Evolutionary conservation across 2,888 invertebrate species (phyloP), one percentile per base, ranked within the genome.

Genomic region (Athrips mouffetella): DNA sequence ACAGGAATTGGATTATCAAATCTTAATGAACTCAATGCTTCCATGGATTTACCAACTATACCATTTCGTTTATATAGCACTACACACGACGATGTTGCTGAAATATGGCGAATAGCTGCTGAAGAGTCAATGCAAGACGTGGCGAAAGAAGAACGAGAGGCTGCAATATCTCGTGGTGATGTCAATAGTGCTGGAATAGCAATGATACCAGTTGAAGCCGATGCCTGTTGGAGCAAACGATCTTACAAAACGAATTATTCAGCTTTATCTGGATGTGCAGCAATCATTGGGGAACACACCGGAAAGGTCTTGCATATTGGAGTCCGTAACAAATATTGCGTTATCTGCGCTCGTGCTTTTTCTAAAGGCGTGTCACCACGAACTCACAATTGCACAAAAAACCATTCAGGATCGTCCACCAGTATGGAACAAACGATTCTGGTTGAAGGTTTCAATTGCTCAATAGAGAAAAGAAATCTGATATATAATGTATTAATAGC

Each of bases 361-460:
- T 21, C 15, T 13, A 54, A 52, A 49, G 21, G 27, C 2, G 15
- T 10, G 23, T 11, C 50, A 18, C 33, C 50, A 41, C 21, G 18
- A 41, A n/a, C 33, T 7, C 56, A 57, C 11, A 25, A 52, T 8
- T 59, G 55, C 47, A 50, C 49, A 2, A 55, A 53, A 54, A 57
- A 56, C 31, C 49, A 55, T 51, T 41, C 18, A 10, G 52, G 56
- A 8, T 56, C 54, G 1, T 55, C 56, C 7, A 55, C 57, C 13
- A 54, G 57, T 35, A 59, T 59, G 55, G 59, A 54, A 16, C 54
- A 54, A 51, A 41, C 40, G 11, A 50, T 52, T 16, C 8, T 59
- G 29, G 56, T 55, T 5, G 53, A 55, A 51, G 56, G 55, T 49
- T 59, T 57, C 47, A 55, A 53, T 29, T 29, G n/a, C 15, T 55